Percentiles rank a stretch among this genome's conserved stretches.
Conservation (phyloP, 37 sponge, comb jelly and placozoan genomes). For the Corticium candelabrum region DNA sequence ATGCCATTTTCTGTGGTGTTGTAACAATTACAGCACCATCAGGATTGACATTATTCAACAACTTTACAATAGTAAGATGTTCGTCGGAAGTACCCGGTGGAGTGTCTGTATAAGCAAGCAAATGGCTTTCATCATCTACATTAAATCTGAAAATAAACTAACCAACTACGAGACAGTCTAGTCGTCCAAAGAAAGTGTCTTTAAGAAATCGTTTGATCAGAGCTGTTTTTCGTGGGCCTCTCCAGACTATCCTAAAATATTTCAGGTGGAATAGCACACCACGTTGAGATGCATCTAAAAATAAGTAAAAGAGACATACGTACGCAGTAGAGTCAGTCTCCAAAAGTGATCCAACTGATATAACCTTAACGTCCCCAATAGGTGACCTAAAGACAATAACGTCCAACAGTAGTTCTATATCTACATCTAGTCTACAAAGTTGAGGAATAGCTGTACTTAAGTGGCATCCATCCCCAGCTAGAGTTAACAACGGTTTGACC, state of each 20-base stretch:
- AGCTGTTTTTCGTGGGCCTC: constrained; percentile 85
- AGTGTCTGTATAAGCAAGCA: constrained; percentile 23
- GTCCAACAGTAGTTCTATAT: neutral
- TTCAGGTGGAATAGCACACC: neutral
- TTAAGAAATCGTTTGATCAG: constrained; percentile 78
- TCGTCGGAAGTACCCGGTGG: constrained; percentile 95
- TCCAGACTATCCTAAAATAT: constrained; percentile 69
- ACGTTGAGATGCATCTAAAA: neutral
- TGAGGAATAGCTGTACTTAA: constrained; percentile 40
- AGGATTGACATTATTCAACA: constrained; percentile 50
- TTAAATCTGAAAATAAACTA: constrained; percentile 13
- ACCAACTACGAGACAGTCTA: constrained; percentile 84
- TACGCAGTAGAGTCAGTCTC: constrained; percentile 43
- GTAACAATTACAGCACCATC: constrained; percentile 82
- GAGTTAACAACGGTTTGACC: constrained; percentile 51
- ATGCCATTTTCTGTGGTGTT: constrained; percentile 77
- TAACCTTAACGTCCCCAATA: constrained; percentile 59
- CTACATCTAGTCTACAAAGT: too few relatives aligned
- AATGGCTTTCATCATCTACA: neutral
- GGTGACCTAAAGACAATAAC: constrained; percentile 37
- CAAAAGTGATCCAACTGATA: constrained; percentile 62
- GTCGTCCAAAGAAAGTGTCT: constrained; percentile 84
- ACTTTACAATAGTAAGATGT: constrained; percentile 67
- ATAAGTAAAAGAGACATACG: neutral
- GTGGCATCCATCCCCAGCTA: constrained; percentile 73